phyloP scores from a whole-genome alignment of 2,888 invertebrate genomes.

The Elysia crispata region DNA sequence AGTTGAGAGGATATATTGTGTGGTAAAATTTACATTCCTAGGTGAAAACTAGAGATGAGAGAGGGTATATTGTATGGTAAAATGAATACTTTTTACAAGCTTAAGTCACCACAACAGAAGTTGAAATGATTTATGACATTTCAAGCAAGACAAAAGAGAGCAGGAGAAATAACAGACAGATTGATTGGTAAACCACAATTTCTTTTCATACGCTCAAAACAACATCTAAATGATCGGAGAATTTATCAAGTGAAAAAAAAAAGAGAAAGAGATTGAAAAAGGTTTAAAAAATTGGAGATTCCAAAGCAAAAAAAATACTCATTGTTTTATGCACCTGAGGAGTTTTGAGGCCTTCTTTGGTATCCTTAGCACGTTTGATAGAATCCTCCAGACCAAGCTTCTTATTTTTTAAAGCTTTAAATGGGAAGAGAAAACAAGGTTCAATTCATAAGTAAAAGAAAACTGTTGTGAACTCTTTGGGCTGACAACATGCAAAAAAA shows the following conservation, averaged over 20 bases:
- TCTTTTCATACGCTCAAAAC: not conserved
- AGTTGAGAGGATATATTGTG: no score
- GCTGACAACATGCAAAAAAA: no score
- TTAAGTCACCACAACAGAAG: no score
- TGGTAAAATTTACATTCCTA: no score
- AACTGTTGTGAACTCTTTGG: no score
- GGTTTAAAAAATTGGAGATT: not conserved
- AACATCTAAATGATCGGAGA: not conserved
- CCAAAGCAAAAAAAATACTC: no score
- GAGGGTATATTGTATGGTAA: no score
- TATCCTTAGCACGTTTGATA: slow-evolving; percentile 62
- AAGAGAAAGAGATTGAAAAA: not conserved
- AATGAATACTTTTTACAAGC: no score
- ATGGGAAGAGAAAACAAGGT: not conserved
- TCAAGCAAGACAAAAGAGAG: no score
- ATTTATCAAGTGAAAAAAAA: not conserved
- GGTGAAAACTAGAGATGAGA: no score
- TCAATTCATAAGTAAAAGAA: no score
- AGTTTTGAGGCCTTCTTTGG: slow-evolving; percentile 55
- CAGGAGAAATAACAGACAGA: not conserved
- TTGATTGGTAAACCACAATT: not conserved
- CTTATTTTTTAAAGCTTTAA: slow-evolving; percentile 65
- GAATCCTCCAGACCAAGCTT: slow-evolving; percentile 68
- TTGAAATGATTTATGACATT: no score
- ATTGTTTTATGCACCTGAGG: slow-evolving; percentile 43